Evolutionary conservation across 2,888 invertebrate genomes (phyloP).

Genomic region (Thera britannica): DNA sequence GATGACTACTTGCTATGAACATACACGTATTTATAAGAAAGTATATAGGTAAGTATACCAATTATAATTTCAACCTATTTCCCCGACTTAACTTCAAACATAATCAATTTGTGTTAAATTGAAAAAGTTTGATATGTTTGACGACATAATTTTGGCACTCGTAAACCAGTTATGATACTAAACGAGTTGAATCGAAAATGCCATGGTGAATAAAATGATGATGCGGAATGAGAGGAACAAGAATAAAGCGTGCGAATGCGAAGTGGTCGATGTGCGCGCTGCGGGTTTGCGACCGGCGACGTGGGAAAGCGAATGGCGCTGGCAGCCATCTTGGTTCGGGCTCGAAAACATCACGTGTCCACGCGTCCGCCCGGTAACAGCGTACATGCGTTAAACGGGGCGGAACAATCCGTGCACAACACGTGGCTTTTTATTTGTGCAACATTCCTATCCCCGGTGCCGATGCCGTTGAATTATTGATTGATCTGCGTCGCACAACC

Average conservation of each 20-base stretch:
- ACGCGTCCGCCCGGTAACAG: constrained; percentile 80
- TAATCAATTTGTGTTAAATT: too few species aligned
- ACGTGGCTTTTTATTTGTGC: constrained; percentile 80
- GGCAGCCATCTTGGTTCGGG: constrained; percentile 79
- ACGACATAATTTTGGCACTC: background rate
- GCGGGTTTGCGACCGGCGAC: constrained; percentile 44
- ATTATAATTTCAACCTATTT: too few species aligned
- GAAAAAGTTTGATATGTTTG: too few species aligned
- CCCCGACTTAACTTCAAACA: too few species aligned
- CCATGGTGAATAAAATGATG: constrained; percentile 58
- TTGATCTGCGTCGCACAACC: constrained; percentile 50
- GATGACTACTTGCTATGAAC: too few species aligned
- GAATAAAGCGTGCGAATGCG: constrained; percentile 70
- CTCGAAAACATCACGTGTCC: constrained; percentile 77
- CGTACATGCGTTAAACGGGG: constrained; percentile 74
- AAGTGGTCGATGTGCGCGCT: constrained; percentile 63
- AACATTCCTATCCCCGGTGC: constrained; percentile 65
- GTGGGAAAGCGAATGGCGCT: constrained; percentile 82
- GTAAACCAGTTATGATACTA: constrained; percentile 5
- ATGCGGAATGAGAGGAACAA: constrained; percentile 72
- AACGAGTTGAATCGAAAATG: constrained; percentile 51
- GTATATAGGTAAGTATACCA: too few species aligned
- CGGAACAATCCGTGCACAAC: constrained; percentile 76
- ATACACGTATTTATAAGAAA: too few species aligned
- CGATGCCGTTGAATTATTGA: constrained; percentile 60